Evolutionary conservation across 2,888 invertebrate genomes (phyloP).

Genomic region (Tachystola acroxantha): DNA sequence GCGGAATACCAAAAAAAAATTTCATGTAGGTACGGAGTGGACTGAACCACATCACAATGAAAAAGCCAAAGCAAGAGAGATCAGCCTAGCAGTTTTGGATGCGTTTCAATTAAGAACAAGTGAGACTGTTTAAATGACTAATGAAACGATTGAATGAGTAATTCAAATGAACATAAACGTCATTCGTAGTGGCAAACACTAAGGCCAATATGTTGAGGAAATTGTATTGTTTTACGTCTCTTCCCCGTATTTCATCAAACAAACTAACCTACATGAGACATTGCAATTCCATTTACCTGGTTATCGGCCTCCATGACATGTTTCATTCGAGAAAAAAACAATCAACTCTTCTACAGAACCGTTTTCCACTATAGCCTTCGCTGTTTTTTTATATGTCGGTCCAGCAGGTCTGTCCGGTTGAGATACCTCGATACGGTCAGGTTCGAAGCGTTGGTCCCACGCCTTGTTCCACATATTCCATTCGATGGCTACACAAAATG

Average conservation of each 20-base stretch:
- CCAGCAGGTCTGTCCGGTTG: slow-evolving; percentile 67
- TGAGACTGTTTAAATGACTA: slow-evolving; percentile 60
- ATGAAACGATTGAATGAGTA: slow-evolving; percentile 64
- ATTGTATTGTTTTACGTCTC: slow-evolving; percentile 12
- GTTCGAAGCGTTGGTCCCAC: slow-evolving; percentile 62
- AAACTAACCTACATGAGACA: slow-evolving; percentile 6
- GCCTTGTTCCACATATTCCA: slow-evolving; percentile 58
- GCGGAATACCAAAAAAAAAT: no score
- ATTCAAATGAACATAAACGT: slow-evolving; percentile 56
- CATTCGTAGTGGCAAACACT: slow-evolving; percentile 35
- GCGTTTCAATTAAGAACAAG: slow-evolving; percentile 64
- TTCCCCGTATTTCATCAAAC: slow-evolving; percentile 9
- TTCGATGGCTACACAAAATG: slow-evolving; percentile 38
- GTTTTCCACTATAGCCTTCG: slow-evolving; percentile 42
- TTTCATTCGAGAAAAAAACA: slow-evolving; percentile 2
- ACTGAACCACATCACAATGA: slow-evolving; percentile 9
- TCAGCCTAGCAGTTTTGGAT: slow-evolving; percentile 48
- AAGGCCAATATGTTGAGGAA: slow-evolving; percentile 26
- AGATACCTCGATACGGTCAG: slow-evolving; percentile 72
- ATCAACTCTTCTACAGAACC: slow-evolving; percentile 37
- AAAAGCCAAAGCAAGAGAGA: slow-evolving; percentile 21
- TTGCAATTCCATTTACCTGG: slow-evolving; percentile 2
- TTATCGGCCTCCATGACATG: not conserved
- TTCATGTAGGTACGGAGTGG: no score
- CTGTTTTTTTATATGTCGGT: slow-evolving; percentile 50